Base-by-base conservation (phyloP, 2,888 invertebrate species). In the Scaptomyza caliginosa region DNA sequence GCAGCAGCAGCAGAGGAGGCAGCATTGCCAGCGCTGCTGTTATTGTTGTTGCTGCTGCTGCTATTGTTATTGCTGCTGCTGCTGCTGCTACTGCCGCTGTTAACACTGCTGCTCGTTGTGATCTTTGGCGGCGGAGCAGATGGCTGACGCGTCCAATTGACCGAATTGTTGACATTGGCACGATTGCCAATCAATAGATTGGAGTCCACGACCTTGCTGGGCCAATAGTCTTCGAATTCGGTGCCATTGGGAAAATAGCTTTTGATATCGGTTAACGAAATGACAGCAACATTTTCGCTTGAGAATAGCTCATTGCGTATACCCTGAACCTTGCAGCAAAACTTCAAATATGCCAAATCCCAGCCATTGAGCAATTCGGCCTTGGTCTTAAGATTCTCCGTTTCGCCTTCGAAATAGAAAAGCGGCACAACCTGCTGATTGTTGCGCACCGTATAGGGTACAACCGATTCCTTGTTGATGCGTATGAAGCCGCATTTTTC, bases 241-340 rank as follows among this genome's bases (percentile, higher is more conserved):
- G 97, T 97, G 21, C 96, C 96, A 7, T 96, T 96, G 0, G 97
- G 97, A 86, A 97, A 97, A 89, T 97, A 97, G 90, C 96, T 96
- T 90, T 96, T 96, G 81, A 97, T 96, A 91, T 97, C 97, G 36
- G 95, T 94, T 78, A 97, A 93, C 92, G 96, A 97, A 64, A 97
- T 97, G 85, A 97, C 97, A 54, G 96, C 95, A 91, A 97, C 97
- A 8, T 96, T 96, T 89, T 97, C 97, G 92, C 96, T 96, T 17
- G 96, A 96, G 92, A 97, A 97, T 63, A 97, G 92, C 92, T 97
- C 97, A 89, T 97, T 97, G 73, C 97, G 93, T 79, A 97, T 97
- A 50, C 97, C 97, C 92, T 97, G 97, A 74, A 98, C 97, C 92
- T 97, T 97, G 92, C 97, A 97, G 92, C 97, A 97, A 91, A 98